Evolutionary conservation across 2,797 vertebrate genomes (phyloP), one percentile per base, ranked within the genome.

Genomic region (Thaleichthys pacificus): DNA sequence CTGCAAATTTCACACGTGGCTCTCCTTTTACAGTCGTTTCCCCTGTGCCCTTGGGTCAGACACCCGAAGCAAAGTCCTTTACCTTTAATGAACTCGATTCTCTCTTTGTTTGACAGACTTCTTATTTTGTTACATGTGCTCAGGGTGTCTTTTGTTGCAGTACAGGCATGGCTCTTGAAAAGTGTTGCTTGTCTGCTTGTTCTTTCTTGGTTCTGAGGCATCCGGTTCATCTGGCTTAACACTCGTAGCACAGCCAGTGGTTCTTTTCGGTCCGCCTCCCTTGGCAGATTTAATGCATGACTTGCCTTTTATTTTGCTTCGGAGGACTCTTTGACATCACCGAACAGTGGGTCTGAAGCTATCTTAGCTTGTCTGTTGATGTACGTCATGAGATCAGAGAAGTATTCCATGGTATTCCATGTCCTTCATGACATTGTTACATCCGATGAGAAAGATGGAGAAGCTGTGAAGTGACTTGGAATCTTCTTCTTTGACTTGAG

Each of bases 391-490:
- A 69, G 30, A 35, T 69, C 49, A 12, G 56, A 70, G 35, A 75
- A 75, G n/a, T n/a, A n/a, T n/a, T n/a, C n/a, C 49, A 0, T 70
- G 61, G 21, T 70, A 49, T 0, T 38, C 32, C 3, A 75, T 26
- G 61, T 68, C 56, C 15, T 68, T 19, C 32, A 73, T 73, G 0
- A 32, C 64, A 61, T 73, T 73, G 56, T 62, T 73, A 32, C 72
- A 73, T 61, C 66, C 72, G 12, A 17, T 61, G 38, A 74, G 66
- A 63, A 74, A 74, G 35, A 74, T 26, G 15, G 72, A 61, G 15
- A 47, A 73, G 19, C 66, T 68, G 32, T 68, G 65, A 61, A 73
- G 57, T 17, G 65, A 47, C 65, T 73, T 73, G 21, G 56, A 65
- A 68, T 73, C 72, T 28, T 73, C 66, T 68, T 32, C 8, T 35